Percentiles rank a stretch among this genome's conserved stretches.
Conservation (phyloP, 2,113 vertebrate genomes). For the Rana temporaria region DNA sequence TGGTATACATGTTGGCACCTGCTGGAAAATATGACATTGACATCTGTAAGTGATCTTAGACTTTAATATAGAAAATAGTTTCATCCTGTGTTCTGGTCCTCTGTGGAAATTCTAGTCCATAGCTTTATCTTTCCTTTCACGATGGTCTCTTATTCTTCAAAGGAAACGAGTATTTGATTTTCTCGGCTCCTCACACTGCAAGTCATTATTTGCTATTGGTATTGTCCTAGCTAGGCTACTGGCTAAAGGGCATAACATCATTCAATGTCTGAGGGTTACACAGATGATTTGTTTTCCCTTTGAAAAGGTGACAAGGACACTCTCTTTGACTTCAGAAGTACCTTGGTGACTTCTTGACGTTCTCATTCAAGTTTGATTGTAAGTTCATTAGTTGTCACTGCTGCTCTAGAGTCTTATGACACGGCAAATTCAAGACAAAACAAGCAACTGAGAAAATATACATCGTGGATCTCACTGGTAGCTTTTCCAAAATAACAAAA, state of each 20-base stretch:
- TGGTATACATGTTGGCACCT: too few relatives aligned
- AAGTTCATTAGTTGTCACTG: constrained; percentile 28
- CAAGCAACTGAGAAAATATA: background rate
- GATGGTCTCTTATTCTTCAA: constrained; percentile 7
- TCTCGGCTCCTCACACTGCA: constrained; percentile 14
- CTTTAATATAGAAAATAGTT: background rate
- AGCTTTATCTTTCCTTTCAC: constrained; percentile 1
- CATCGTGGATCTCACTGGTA: background rate
- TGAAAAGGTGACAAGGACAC: constrained; percentile 41
- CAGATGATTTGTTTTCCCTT: constrained; percentile 18
- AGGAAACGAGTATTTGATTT: constrained; percentile 16
- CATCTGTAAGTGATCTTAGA: background rate
- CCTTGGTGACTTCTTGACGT: constrained; percentile 24
- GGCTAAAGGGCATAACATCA: constrained; percentile 33
- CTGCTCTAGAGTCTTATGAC: constrained; percentile 1
- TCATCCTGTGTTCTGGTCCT: background rate
- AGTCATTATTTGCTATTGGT: constrained; percentile 20
- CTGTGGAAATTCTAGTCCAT: background rate
- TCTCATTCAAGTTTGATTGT: constrained; percentile 32
- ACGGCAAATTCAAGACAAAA: background rate
- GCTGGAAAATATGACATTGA: too few relatives aligned
- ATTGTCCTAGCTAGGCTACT: constrained; percentile 39
- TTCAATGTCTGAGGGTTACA: constrained; percentile 20
- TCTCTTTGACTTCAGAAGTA: constrained; percentile 37
- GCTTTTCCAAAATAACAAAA: too few relatives aligned